Conservation (phyloP, 37 sponge, comb jelly and placozoan genomes). For the Ephydatia muelleri region DNA sequence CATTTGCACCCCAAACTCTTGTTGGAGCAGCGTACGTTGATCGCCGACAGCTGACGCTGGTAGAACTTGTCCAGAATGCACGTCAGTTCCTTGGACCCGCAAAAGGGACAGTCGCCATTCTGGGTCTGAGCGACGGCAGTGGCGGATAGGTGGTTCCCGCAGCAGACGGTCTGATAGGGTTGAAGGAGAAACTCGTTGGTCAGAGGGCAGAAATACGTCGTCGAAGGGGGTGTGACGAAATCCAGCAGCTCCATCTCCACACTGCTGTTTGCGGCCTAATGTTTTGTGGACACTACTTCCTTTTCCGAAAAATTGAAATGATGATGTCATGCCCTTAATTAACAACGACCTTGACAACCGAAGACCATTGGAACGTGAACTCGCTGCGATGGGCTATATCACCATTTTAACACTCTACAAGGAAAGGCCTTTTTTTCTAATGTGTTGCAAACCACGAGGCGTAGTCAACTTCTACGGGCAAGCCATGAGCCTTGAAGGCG, state of each 20-base stretch:
- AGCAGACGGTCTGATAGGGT: slow-evolving; percentile 44
- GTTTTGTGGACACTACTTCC: too few species aligned
- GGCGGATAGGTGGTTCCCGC: slow-evolving; percentile 30
- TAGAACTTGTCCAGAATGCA: slow-evolving; percentile 11
- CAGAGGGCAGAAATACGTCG: neutral
- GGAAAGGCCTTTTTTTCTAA: too few species aligned
- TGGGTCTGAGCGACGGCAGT: neutral
- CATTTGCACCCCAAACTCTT: slow-evolving; percentile 37
- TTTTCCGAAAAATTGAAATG: too few species aligned
- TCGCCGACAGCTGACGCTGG: slow-evolving; percentile 12
- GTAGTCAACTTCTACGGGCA: too few species aligned
- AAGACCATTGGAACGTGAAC: too few species aligned
- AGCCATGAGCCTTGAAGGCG: too few species aligned
- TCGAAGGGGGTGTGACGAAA: neutral
- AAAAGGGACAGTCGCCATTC: neutral
- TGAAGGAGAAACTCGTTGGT: slow-evolving; percentile 4
- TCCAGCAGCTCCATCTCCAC: neutral
- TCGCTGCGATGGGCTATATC: too few species aligned
- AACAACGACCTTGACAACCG: too few species aligned
- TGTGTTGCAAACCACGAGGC: too few species aligned
- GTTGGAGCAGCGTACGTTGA: slow-evolving; percentile 33
- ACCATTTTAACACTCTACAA: too few species aligned
- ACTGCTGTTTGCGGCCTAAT: too few species aligned
- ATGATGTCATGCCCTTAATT: too few species aligned
- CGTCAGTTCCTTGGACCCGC: neutral